These are phyloP conservation scores for Schizaphis graminum DNA, from an alignment of 2,888 invertebrate species.

Conservation along the genomic window DNA sequence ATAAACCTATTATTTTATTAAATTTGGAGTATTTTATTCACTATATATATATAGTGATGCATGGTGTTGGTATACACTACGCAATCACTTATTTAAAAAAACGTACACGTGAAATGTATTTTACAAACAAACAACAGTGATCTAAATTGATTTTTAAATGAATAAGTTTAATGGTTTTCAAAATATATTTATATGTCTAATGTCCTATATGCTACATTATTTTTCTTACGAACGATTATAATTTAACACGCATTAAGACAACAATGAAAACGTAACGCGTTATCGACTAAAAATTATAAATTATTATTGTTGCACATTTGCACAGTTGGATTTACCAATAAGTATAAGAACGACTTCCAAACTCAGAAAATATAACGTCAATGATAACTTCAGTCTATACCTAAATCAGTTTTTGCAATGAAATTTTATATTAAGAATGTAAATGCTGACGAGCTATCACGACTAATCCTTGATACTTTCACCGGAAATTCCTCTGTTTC, in stretches of 20 bases:
- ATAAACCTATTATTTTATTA: not conserved
- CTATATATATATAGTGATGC: not conserved
- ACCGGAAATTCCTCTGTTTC: constrained; percentile 52
- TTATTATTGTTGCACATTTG: not conserved
- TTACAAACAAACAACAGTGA: not conserved
- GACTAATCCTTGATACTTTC: constrained; percentile 40
- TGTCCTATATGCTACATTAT: not conserved
- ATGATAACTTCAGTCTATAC: not conserved
- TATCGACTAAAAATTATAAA: not conserved
- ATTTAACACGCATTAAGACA: not conserved
- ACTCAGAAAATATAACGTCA: constrained; percentile 11
- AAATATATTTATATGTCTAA: not conserved
- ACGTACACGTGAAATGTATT: not conserved
- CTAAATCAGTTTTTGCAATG: constrained; percentile 28
- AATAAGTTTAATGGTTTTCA: not conserved
- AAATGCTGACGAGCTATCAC: not conserved
- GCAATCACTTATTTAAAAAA: not conserved
- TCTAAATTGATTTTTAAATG: no score
- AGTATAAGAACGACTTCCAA: constrained; percentile 41
- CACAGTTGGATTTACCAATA: not conserved
- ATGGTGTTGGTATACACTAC: not conserved
- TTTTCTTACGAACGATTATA: not conserved
- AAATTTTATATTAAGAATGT: not conserved
- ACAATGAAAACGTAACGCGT: not conserved
- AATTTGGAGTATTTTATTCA: not conserved